Conservation (phyloP, 2,888 invertebrate genomes). For the Adelphocoris suturalis region DNA sequence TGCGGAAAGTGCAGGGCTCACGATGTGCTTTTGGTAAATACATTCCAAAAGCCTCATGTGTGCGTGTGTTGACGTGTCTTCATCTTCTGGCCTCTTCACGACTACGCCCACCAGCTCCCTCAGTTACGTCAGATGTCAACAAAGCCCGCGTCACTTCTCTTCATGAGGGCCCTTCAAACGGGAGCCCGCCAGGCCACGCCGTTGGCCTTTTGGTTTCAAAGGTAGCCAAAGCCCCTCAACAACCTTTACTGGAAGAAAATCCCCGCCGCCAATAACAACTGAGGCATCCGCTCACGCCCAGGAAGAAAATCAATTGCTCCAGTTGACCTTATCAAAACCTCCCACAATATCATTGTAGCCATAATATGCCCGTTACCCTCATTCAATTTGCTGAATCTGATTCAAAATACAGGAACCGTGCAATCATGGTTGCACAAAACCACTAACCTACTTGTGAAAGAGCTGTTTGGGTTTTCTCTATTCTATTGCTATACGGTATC, state of each 20-base stretch:
- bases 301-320: slow-evolving; percentile 1
- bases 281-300: not conserved
- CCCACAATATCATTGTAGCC: not conserved
- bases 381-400: not conserved
- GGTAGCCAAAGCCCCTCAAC: not conserved
- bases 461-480: not conserved
- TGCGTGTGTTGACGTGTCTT: not conserved
- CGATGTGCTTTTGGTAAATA: no score
- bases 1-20: no score
- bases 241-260: not conserved
- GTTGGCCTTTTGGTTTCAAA: slow-evolving; percentile 17
- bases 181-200: not conserved
- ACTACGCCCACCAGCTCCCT: not conserved
- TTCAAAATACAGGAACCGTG: not conserved
- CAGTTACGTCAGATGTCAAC: slow-evolving; percentile 1
- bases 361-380: not conserved
- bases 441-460: not conserved
- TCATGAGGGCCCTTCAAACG: not conserved
- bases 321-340: slow-evolving; percentile 1
- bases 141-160: not conserved
- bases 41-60: no score
- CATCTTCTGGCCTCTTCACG: not conserved
- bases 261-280: not conserved
- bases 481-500: not conserved
- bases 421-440: not conserved